Evolutionary conservation across 2,888 invertebrate genomes (phyloP).

Genomic region (Yponomeuta evonymella): DNA sequence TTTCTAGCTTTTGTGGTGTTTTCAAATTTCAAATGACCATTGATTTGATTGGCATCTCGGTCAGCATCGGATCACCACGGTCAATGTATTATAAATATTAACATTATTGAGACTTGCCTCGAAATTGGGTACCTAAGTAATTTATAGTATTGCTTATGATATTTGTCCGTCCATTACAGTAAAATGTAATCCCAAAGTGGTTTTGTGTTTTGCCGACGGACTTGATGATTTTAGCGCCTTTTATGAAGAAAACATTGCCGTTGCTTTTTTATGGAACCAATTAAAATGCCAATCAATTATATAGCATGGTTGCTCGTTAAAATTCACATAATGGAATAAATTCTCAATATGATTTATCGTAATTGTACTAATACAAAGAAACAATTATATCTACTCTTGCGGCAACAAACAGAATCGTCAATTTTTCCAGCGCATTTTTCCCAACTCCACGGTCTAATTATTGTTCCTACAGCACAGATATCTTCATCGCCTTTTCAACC

Average conservation of each 20-base stretch:
- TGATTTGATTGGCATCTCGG: constrained; percentile 3
- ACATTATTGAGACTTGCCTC: neutral
- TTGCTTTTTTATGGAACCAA: neutral
- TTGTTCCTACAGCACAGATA: constrained; percentile 33
- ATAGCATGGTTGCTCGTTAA: neutral
- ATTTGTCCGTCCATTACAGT: neutral
- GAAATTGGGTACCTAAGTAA: neutral
- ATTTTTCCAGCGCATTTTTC: constrained; percentile 7
- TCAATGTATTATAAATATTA: constrained; percentile 1
- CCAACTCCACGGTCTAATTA: constrained; percentile 13
- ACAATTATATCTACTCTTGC: constrained; percentile 9
- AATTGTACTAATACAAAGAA: constrained; percentile 12
- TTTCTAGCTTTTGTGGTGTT: constrained; percentile 42
- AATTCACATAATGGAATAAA: constrained; percentile 9
- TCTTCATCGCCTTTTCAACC: constrained; percentile 59
- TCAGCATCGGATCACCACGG: neutral
- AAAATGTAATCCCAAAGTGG: neutral
- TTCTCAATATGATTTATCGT: constrained; percentile 6
- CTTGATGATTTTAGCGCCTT: neutral
- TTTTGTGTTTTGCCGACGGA: constrained; percentile 1
- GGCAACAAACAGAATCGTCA: neutral
- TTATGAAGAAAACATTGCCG: neutral
- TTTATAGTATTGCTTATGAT: neutral
- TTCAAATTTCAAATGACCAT: constrained; percentile 1
- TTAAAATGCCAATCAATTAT: neutral